Base-by-base conservation (phyloP, 2,888 invertebrate species). In the Drosophila barbarae region DNA sequence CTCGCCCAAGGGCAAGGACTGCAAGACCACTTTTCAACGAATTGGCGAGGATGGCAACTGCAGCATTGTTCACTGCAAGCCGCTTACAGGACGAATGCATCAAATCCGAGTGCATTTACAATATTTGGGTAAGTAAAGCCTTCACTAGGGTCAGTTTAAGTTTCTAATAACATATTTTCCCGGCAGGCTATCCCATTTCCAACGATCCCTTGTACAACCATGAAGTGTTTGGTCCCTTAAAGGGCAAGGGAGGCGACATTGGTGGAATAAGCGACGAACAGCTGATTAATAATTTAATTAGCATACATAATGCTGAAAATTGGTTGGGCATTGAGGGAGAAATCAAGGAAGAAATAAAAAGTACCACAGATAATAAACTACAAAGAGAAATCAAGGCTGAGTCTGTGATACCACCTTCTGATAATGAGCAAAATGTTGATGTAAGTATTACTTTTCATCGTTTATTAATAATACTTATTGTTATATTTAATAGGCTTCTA, bases 151-250 rank as follows among this genome's bases (percentile, higher is more conserved):
- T 50, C 55, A 7, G 15, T 46, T 2, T n/a, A 3, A n/a, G 10
- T 3, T 13, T n/a, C 18, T 13, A 7, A 1, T n/a, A 12, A 10
- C 2, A 10, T 21, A 35, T 41, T 18, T 28, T 12, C 4, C 12
- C n/a, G 1, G 8, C 13, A 96, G 97, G 99, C 41, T 96, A 95
- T 90, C 99, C 99, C 13, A 99, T 99, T 55, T 95, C 98, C 8
- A 99, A 99, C 88, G 99, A 99, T 89, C 97, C 97, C 0, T 91
- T 99, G 2, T 99, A 99, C 91, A 99, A 99, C 90, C 96, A 97
- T 89, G 93, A 94, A 2, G 97, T 97, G 1, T 99, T 99, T 90
- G 99, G 99, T 0, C 97, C 97, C 0, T 91, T 94, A 58, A 96
- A 97, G 79, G 98, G 98, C 4, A 95, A 95, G 86, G 94, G 94